A percentile compares a stretch with the other conserved stretches of the same genome.
These are phyloP conservation scores for Pipistrellus pygmaeus DNA, from an alignment of 2,797 vertebrate species.

Conservation along the genomic window DNA sequence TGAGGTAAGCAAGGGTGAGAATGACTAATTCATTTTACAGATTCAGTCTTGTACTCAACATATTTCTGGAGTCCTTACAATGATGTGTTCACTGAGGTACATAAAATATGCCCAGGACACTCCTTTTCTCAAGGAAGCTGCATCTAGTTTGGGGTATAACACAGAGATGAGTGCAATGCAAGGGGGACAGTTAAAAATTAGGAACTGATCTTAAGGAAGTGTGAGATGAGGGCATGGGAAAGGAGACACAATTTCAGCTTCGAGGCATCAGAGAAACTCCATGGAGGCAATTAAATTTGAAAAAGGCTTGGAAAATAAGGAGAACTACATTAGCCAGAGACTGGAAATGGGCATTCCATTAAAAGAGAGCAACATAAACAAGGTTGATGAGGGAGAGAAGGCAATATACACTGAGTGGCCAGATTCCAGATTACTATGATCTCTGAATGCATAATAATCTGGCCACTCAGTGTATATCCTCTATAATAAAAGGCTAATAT, in stretches of 20 bases:
- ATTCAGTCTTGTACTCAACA: background rate
- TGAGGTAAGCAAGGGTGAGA: background rate
- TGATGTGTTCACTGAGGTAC: background rate
- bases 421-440: no score
- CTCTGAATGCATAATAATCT: no score
- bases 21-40: conserved; percentile 29
- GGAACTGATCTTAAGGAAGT: background rate
- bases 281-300: background rate
- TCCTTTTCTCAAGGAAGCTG: background rate
- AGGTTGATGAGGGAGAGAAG: background rate
- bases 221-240: background rate
- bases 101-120: background rate
- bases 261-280: background rate
- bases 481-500: no score
- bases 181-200: background rate
- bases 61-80: conserved; percentile 49
- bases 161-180: background rate
- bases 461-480: no score
- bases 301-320: conserved; percentile 22
- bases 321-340: background rate
- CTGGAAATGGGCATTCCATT: background rate
- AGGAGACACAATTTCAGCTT: background rate
- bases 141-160: background rate
- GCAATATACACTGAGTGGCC: background rate
- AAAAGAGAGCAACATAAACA: background rate